Evolutionary conservation across 2,888 invertebrate species (phyloP).

Genomic region (Drosophila austrosaltans): DNA sequence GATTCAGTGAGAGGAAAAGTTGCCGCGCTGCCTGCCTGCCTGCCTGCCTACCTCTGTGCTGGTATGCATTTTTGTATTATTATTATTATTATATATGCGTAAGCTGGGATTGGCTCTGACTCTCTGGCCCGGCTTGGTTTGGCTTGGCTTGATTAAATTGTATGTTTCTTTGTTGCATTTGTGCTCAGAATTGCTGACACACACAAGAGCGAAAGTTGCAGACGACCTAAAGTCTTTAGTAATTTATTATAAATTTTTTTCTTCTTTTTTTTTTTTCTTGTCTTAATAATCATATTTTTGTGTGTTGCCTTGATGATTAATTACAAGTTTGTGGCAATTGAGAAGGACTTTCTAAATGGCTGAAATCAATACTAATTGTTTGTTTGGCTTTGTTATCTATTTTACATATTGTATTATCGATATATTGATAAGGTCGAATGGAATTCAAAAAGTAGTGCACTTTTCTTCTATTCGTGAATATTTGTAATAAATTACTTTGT

Average conservation of each 20-base stretch:
- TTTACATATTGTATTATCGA: not conserved
- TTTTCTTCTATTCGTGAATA: not conserved
- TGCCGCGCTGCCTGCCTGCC: slow-evolving; percentile 16
- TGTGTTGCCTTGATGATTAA: slow-evolving; percentile 24
- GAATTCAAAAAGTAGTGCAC: not conserved
- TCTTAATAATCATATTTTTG: not conserved
- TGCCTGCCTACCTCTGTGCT: slow-evolving; percentile 7
- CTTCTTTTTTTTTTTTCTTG: slow-evolving; percentile 8
- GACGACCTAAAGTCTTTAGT: slow-evolving; percentile 13
- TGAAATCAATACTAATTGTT: not conserved
- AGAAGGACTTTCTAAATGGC: slow-evolving; percentile 74
- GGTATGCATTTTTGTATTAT: slow-evolving; percentile 38
- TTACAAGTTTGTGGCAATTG: slow-evolving; percentile 50
- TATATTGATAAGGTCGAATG: too few relatives aligned
- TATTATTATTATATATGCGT: slow-evolving; percentile 49
- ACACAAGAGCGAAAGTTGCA: slow-evolving; percentile 54
- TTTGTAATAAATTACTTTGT: not conserved
- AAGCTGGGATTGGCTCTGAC: slow-evolving; percentile 32
- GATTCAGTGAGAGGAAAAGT: slow-evolving; percentile 40
- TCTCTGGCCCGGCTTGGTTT: slow-evolving; percentile 26
- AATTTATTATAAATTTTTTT: slow-evolving; percentile 10
- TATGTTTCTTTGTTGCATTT: slow-evolving; percentile 36
- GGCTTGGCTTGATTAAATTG: slow-evolving; percentile 23
- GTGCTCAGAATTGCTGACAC: slow-evolving; percentile 60
- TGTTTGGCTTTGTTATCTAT: too few relatives aligned